Evolutionary conservation across 2,888 invertebrate species (phyloP).

Genomic region (Dryobotodes eremita): DNA sequence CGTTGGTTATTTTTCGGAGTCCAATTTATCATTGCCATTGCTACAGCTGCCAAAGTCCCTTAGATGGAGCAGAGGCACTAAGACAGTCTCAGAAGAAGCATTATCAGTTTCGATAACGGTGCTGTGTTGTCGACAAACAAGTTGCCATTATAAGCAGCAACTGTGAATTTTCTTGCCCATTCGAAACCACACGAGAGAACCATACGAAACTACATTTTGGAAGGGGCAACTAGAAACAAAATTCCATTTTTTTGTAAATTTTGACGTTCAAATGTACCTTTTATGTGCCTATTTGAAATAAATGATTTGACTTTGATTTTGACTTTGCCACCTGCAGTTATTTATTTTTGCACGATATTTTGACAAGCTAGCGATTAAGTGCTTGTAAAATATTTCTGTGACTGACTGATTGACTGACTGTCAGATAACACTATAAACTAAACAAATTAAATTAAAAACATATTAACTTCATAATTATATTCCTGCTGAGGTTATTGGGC

Average conservation of each 20-base stretch:
- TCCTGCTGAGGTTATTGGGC: not conserved
- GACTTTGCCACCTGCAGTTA: not conserved
- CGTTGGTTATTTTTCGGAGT: no score
- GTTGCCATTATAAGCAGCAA: not conserved
- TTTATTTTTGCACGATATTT: not conserved
- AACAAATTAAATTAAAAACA: not conserved
- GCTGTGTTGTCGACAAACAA: not conserved
- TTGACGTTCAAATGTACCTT: no score
- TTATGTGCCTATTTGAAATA: no score
- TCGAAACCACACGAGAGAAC: no score
- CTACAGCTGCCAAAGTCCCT: no score
- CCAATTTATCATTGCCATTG: no score
- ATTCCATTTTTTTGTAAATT: no score
- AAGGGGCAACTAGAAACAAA: no score
- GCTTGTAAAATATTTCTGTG: not conserved
- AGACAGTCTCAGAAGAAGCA: not conserved
- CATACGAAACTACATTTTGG: no score
- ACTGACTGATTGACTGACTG: conserved; percentile 1
- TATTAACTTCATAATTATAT: not conserved
- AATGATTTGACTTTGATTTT: no score
- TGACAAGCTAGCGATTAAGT: conserved; percentile 22
- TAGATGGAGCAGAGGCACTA: no score
- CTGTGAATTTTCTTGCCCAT: no score
- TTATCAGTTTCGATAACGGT: not conserved
- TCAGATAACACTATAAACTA: conserved; percentile 1